Percentiles rank a stretch among this genome's conserved stretches.
These are phyloP conservation scores for Periophthalmodon schlosseri DNA, from an alignment of 2,113 vertebrate genomes.

Conservation along the genomic window DNA sequence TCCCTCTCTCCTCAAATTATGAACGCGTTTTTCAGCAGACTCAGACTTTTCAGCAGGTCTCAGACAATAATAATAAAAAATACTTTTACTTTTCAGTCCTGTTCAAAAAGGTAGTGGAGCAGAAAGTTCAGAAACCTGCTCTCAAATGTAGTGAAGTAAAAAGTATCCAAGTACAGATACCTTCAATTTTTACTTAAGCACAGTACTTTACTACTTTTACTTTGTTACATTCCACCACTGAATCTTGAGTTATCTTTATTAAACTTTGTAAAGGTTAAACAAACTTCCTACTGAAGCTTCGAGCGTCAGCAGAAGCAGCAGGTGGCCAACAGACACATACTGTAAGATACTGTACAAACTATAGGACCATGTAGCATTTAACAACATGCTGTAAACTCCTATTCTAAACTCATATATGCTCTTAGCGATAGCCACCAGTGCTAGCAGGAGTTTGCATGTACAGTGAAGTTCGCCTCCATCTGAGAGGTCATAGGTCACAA, in stretches of 20 bases:
- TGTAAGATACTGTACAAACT: constrained; percentile 48
- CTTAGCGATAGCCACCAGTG: constrained; percentile 33
- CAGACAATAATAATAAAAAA: too few species aligned
- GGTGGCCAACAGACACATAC: constrained; percentile 41
- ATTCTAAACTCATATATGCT: constrained; percentile 38
- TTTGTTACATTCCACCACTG: too few species aligned
- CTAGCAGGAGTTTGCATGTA: constrained; percentile 57
- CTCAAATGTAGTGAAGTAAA: too few species aligned
- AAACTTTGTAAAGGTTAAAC: neutral
- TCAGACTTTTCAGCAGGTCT: too few species aligned
- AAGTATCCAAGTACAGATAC: too few species aligned
- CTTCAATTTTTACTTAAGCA: too few species aligned
- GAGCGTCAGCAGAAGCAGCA: constrained; percentile 15
- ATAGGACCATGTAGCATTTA: constrained; percentile 53
- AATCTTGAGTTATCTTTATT: neutral
- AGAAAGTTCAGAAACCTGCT: too few species aligned
- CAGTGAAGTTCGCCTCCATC: constrained; percentile 47
- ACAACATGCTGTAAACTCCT: constrained; percentile 40
- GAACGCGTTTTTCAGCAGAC: too few species aligned
- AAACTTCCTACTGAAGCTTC: constrained; percentile 4
- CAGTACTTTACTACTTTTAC: too few species aligned
- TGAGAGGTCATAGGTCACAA: constrained; percentile 32
- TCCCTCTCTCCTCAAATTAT: too few species aligned
- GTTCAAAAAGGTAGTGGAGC: too few species aligned
- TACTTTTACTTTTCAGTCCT: too few species aligned